Percentiles rank a stretch among this genome's conserved stretches.
Conservation (phyloP, 2,888 invertebrate genomes). For the Polydrusus pterygomalis region DNA sequence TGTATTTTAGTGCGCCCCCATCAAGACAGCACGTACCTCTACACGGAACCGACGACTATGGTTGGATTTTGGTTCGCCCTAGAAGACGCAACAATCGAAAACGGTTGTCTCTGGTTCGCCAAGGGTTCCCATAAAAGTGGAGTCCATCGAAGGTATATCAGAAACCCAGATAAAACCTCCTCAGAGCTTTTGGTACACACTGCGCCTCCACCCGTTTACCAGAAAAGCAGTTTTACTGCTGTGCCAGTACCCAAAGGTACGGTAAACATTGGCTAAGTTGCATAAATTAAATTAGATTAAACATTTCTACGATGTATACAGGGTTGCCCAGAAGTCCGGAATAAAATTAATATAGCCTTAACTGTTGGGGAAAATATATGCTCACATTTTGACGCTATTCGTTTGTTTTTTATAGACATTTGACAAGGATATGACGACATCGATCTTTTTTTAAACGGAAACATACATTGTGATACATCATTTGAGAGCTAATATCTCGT, state of each 20-base stretch:
- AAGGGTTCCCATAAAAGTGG: slow-evolving; percentile 91
- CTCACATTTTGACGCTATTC: too few relatives aligned
- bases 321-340: too few relatives aligned
- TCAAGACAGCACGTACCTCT: slow-evolving; percentile 92
- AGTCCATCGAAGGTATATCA: slow-evolving; percentile 81
- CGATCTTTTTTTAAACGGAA: too few relatives aligned
- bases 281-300: too few relatives aligned
- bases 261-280: too few relatives aligned
- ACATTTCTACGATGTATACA: too few relatives aligned
- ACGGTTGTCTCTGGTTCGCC: slow-evolving; percentile 95
- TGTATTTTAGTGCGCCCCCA: slow-evolving; percentile 79
- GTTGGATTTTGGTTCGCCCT: slow-evolving; percentile 97
- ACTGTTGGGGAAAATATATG: too few relatives aligned
- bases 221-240: slow-evolving; percentile 83
- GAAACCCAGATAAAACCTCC: slow-evolving; percentile 81
- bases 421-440: too few relatives aligned
- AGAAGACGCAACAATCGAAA: slow-evolving; percentile 93
- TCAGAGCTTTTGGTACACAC: slow-evolving; percentile 81
- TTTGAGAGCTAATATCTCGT: too few relatives aligned
- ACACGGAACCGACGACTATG: slow-evolving; percentile 87
- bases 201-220: slow-evolving; percentile 80
- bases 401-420: too few relatives aligned
- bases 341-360: too few relatives aligned
- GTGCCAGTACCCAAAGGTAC: slow-evolving; percentile 90
- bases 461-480: too few relatives aligned